phyloP scores from a whole-genome alignment of 2,113 vertebrate species.

The Phalacrocorax carbo region DNA sequence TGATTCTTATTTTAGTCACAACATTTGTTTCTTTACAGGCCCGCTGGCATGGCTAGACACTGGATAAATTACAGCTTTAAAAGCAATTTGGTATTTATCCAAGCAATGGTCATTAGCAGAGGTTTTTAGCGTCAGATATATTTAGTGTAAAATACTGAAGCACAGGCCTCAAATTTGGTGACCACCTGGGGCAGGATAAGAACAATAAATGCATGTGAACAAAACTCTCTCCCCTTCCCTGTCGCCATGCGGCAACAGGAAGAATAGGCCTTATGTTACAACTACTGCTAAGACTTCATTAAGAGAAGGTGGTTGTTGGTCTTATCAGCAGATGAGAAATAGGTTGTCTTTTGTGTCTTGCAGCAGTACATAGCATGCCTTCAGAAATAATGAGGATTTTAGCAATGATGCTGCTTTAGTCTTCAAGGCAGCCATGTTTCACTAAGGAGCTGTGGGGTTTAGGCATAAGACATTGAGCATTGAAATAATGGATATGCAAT shows the following conservation, averaged over 20 bases:
- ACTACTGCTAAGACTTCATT: background rate
- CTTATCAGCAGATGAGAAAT: background rate
- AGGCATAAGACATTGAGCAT: background rate
- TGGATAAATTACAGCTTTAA: background rate
- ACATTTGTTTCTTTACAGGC: background rate
- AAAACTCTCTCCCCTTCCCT: background rate
- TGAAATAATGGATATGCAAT: background rate
- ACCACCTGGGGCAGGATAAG: background rate
- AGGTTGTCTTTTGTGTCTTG: background rate
- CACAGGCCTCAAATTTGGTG: background rate
- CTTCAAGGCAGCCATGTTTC: background rate
- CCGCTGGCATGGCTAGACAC: background rate
- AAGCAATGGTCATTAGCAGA: background rate
- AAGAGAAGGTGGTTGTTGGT: background rate
- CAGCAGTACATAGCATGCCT: background rate
- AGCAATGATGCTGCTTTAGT: background rate
- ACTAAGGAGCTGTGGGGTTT: background rate
- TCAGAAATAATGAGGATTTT: background rate
- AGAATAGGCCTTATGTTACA: background rate
- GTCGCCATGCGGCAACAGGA: background rate
- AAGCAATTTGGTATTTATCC: background rate
- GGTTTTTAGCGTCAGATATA: background rate
- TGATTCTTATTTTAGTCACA: background rate
- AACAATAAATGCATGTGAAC: background rate
- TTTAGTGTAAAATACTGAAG: background rate